A percentile compares a stretch with the other conserved stretches of the same genome.
Evolutionary conservation across 2,797 vertebrate genomes (phyloP).

Genomic region (Pseudomugil tenellus): DNA sequence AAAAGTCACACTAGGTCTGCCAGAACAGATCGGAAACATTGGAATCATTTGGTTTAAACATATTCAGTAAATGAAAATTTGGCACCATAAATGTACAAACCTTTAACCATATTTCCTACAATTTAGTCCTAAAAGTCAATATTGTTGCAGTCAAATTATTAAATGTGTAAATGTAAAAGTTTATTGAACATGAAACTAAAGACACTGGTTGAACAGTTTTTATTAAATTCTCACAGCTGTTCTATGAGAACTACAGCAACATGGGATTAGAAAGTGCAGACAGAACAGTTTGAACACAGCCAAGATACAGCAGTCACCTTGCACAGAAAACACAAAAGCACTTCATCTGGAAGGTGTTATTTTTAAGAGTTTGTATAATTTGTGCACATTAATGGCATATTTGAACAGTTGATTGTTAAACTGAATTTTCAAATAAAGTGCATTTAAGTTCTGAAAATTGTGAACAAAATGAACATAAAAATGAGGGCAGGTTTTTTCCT

Average conservation of each 20-base stretch:
- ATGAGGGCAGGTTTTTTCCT: background rate
- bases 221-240: constrained; percentile 66
- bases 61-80: too few species aligned
- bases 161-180: background rate
- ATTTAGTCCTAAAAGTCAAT: too few species aligned
- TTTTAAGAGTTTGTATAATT: background rate
- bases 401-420: constrained; percentile 5
- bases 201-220: constrained; percentile 49
- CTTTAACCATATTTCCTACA: too few species aligned
- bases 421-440: constrained; percentile 34
- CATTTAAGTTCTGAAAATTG: constrained; percentile 4
- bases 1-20: too few species aligned
- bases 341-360: constrained; percentile 11
- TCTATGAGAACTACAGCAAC: constrained; percentile 43
- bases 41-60: too few species aligned
- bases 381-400: background rate
- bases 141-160: too few species aligned
- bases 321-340: constrained; percentile 38
- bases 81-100: too few species aligned
- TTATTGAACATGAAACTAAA: background rate
- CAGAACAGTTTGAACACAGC: constrained; percentile 56
- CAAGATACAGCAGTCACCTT: constrained; percentile 35
- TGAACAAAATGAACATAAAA: constrained; percentile 1
- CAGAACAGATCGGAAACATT: too few species aligned
- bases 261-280: constrained; percentile 62